Conservation (phyloP, 2,113 vertebrate species). For the Lamprotornis superbus region DNA sequence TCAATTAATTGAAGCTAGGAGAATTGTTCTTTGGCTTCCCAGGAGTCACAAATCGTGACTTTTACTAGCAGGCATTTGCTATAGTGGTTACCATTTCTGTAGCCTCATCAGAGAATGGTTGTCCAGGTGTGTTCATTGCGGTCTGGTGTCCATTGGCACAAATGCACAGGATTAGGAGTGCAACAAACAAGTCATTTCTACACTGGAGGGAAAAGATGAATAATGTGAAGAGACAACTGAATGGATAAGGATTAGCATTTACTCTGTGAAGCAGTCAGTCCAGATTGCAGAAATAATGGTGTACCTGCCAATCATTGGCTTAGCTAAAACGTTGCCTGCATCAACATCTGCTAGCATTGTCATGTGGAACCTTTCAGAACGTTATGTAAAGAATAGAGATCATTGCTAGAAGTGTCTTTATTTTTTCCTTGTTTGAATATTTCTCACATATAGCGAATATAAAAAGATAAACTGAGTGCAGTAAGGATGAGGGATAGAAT, state of each 20-base stretch:
- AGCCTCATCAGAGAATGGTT: constrained; percentile 14
- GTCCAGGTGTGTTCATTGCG: constrained; percentile 51
- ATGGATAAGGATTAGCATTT: constrained; percentile 51
- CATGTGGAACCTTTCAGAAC: constrained; percentile 37
- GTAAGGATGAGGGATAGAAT: neutral
- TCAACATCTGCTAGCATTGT: constrained; percentile 41
- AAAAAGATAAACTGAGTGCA: neutral
- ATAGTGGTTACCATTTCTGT: neutral
- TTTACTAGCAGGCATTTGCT: constrained; percentile 21
- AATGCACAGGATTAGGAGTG: constrained; percentile 11
- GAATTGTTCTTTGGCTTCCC: constrained; percentile 28
- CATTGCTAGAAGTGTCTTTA: constrained; percentile 27
- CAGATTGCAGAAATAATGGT: constrained; percentile 59
- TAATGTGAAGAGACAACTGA: constrained; percentile 44
- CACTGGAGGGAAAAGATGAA: constrained; percentile 53
- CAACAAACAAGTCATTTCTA: constrained; percentile 52
- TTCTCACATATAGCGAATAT: constrained; percentile 25
- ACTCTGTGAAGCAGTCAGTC: constrained; percentile 49
- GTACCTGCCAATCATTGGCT: constrained; percentile 54
- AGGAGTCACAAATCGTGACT: neutral
- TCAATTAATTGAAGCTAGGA: constrained; percentile 61
- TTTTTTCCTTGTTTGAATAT: constrained; percentile 46
- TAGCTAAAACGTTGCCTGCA: constrained; percentile 10
- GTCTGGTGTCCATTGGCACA: constrained; percentile 27
- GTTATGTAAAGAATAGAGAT: constrained; percentile 48